These are phyloP conservation scores for Dendroctonus valens DNA, from an alignment of 1,140 invertebrate species.

Conservation along the genomic window DNA sequence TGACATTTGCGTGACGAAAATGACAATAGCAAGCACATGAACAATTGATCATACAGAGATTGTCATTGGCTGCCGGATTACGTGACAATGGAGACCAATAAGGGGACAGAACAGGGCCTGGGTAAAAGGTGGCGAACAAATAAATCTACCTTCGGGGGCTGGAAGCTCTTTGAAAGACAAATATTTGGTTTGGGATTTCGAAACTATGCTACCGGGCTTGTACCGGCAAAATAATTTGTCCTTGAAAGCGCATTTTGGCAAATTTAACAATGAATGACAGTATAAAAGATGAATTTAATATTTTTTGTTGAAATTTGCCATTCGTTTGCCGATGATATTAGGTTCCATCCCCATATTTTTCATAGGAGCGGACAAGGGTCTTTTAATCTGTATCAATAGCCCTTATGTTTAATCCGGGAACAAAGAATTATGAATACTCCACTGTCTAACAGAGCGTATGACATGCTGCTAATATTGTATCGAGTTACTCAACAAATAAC, in stretches of 20 bases:
- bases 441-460: conserved; percentile 39
- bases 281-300: conserved; percentile 42
- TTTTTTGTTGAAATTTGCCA: conserved; percentile 36
- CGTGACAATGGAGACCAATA: conserved; percentile 44
- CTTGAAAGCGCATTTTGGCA: conserved; percentile 32
- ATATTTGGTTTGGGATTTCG: conserved; percentile 30
- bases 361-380: conserved; percentile 37
- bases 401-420: conserved; percentile 40
- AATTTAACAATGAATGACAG: conserved; percentile 42
- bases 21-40: conserved; percentile 39
- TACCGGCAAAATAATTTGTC: conserved; percentile 6
- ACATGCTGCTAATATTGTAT: conserved; percentile 42
- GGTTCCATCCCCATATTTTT: conserved; percentile 37
- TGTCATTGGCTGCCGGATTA: conserved; percentile 36
- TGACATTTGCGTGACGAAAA: conserved; percentile 43
- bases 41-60: conserved; percentile 35
- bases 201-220: conserved; percentile 10
- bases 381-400: conserved; percentile 44
- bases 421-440: conserved; percentile 40
- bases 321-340: conserved; percentile 33
- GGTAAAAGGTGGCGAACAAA: conserved; percentile 20
- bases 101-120: conserved; percentile 24
- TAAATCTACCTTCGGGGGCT: conserved; percentile 26
- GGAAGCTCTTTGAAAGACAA: conserved; percentile 26
- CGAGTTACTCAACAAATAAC: conserved; percentile 38